These are phyloP conservation scores for Platycheirus rosarum DNA, from an alignment of 2,888 invertebrate genomes.

Conservation along the genomic window DNA sequence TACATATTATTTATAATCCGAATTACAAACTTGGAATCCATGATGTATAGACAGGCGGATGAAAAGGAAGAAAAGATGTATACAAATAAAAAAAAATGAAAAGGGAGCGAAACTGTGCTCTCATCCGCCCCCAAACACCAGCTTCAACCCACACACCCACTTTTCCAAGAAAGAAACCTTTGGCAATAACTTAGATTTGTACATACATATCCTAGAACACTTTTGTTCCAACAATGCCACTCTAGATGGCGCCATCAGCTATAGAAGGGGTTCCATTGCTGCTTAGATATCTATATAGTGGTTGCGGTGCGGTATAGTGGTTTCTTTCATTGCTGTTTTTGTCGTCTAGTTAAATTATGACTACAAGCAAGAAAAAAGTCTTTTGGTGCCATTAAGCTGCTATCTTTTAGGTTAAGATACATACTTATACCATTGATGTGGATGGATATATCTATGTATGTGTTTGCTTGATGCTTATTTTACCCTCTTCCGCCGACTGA, in stretches of 20 bases:
- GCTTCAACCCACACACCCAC: no score
- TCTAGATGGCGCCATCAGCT: conserved; percentile 5
- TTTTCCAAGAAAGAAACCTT: neutral
- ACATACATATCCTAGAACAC: conserved; percentile 8
- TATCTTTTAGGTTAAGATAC: conserved; percentile 24
- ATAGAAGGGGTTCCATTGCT: conserved; percentile 3
- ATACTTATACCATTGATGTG: neutral
- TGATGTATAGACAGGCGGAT: neutral
- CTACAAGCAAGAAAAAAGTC: conserved; percentile 45
- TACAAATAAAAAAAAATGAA: neutral
- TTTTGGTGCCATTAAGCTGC: conserved; percentile 51
- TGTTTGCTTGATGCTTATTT: no score
- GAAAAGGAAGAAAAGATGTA: neutral
- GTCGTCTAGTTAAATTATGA: conserved; percentile 55
- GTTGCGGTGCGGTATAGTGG: conserved; percentile 14
- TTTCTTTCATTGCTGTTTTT: conserved; percentile 31
- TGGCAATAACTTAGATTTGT: conserved; percentile 9
- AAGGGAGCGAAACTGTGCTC: neutral
- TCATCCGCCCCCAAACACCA: neutral
- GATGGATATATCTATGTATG: neutral
- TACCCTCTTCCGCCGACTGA: conserved; percentile 24
- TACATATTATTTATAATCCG: neutral
- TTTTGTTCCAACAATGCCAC: conserved; percentile 1
- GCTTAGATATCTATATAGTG: conserved; percentile 3
- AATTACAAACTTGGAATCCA: conserved; percentile 9